phyloP scores from a whole-genome alignment of 1,140 invertebrate genomes.

The Paraescarpia echinospica region DNA sequence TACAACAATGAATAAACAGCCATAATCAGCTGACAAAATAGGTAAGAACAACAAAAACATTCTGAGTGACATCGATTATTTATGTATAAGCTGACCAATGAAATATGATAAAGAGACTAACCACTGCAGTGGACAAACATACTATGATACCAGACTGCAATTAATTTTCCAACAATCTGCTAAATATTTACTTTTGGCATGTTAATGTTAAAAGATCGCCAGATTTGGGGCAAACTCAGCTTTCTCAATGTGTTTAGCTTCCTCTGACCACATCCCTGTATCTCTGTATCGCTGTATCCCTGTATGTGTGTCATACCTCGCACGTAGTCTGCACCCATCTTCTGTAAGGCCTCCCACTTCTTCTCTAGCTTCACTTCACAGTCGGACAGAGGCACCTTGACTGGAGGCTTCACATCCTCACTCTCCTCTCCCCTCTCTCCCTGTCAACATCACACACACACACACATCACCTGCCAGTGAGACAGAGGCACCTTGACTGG shows the following conservation, averaged over 20 bases:
- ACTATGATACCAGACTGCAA: background rate
- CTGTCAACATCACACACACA: too few relatives aligned
- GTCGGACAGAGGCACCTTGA: constrained; percentile 35
- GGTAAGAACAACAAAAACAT: too few relatives aligned
- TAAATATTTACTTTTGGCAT: background rate
- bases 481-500: constrained; percentile 34
- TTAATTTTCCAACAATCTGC: background rate
- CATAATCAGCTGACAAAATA: too few relatives aligned
- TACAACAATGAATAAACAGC: too few relatives aligned
- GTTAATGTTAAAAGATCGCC: background rate
- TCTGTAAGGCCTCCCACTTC: constrained; percentile 19
- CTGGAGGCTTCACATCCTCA: constrained; percentile 14
- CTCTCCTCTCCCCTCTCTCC: background rate
- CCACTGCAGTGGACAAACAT: background rate
- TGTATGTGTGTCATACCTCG: background rate
- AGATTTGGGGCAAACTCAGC: background rate
- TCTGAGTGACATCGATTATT: too few relatives aligned
- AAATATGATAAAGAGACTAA: background rate
- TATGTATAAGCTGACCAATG: too few relatives aligned
- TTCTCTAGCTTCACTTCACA: constrained; percentile 37
- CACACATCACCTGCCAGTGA: constrained; percentile 37
- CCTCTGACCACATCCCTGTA: background rate
- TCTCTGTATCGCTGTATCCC: background rate
- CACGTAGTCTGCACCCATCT: background rate
- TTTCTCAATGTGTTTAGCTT: background rate